Evolutionary conservation across 1,140 invertebrate genomes (phyloP).

Genomic region (Heliconius nattereri): DNA sequence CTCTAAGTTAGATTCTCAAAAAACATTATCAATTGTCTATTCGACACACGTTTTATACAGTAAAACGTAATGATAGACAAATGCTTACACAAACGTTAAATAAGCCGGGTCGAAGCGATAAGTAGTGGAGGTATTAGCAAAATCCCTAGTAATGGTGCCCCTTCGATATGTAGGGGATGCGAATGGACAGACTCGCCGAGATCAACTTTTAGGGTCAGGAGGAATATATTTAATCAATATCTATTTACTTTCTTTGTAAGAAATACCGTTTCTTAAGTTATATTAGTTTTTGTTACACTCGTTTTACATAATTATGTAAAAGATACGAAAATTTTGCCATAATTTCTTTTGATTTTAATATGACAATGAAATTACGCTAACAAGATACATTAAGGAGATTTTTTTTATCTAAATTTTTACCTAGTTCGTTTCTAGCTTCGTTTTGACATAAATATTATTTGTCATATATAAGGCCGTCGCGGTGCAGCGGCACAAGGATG

Average conservation of each 20-base stretch:
- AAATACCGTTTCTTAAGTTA: not conserved
- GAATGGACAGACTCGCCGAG: conserved; percentile 17
- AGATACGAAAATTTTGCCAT: too few species aligned
- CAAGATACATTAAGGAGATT: too few species aligned
- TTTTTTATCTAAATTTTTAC: too few species aligned
- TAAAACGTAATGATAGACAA: conserved; percentile 9
- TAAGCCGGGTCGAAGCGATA: conserved; percentile 23
- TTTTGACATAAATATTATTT: too few species aligned
- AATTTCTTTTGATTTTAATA: too few species aligned
- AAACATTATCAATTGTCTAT: not conserved
- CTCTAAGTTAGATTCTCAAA: not conserved
- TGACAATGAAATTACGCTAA: too few species aligned
- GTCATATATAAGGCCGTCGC: too few species aligned
- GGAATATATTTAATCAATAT: not conserved
- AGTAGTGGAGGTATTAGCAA: conserved; percentile 26
- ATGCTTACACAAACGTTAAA: conserved; percentile 22
- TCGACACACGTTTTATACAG: not conserved
- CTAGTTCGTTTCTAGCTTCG: too few species aligned
- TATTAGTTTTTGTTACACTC: not conserved
- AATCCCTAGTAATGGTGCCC: conserved; percentile 16
- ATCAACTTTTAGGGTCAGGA: not conserved
- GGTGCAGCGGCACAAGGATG: too few species aligned
- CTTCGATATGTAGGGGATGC: conserved; percentile 22
- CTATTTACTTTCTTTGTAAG: not conserved
- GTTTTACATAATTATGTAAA: not conserved